Evolutionary conservation across 2,888 invertebrate genomes (phyloP), one percentile per base, ranked within the genome.

Genomic region (Eremobia ochroleuca): DNA sequence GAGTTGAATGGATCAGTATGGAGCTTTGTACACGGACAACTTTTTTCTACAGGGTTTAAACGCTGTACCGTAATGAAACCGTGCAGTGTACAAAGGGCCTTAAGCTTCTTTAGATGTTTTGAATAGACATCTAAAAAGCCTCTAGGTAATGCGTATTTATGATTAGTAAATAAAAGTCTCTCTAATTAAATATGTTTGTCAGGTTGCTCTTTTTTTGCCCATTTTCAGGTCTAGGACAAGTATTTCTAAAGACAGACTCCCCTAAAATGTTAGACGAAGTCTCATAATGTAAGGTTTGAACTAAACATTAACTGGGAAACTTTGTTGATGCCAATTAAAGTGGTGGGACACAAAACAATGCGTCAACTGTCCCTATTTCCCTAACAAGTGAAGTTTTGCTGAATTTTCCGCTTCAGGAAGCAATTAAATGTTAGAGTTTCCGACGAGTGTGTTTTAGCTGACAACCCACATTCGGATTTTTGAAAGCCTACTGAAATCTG

Each of bases 341-440:
- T 80, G 82, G 73, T 70, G 85, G 73, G 70, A 69, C 78, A 85
- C 85, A 79, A 83, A 82, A 82, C 79, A 82, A 78, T 75, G 49
- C 71, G 77, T 52, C 62, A 86, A 87, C 88, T 83, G 80, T 85
- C 81, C 85, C 82, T 86, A 87, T 84, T 80, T 86, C 76, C 81
- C 81, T 85, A 90, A 89, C 87, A 89, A 89, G 86, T 82, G 73
- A 87, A 90, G 83, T 88, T 88, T 71, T 49, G 58, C 59, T 59
- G 58, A 85, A 82, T 82, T 84, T 68, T 72, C 77, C 73, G 68
- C 55, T 59, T n/a, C 69, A 76, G 73, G 68, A 79, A 83, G 78
- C 84, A 85, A 81, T 86, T 85, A 81, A 70, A 81, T 79, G 52
- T 49, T 65, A 58, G 62, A 79, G 61, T 77, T 76, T 82, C 75